A percentile compares a stretch with the other conserved stretches of the same genome.
phyloP scores from a whole-genome alignment of 2,888 invertebrate genomes.

The Macroteleia sp. region DNA sequence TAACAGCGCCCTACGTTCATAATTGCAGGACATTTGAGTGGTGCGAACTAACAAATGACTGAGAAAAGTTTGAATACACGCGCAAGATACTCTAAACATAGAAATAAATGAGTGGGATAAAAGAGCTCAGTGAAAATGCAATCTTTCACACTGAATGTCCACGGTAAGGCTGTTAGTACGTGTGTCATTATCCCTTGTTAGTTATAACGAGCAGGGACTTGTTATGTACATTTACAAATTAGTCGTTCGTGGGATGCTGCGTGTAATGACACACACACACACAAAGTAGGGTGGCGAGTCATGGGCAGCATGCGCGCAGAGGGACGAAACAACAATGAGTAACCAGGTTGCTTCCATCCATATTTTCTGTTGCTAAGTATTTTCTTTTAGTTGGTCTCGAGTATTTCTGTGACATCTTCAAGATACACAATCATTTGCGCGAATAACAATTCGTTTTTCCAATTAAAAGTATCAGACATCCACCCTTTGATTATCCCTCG shows the following conservation, averaged over 20 bases:
- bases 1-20: conserved; percentile 46
- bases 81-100: conserved; percentile 54
- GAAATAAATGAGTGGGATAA: conserved; percentile 60
- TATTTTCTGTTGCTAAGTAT: conserved; percentile 19
- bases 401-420: conserved; percentile 10
- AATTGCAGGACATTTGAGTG: conserved; percentile 60
- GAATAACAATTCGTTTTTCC: conserved; percentile 10
- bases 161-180: conserved; percentile 69
- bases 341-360: neutral
- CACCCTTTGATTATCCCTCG: neutral
- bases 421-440: conserved; percentile 29
- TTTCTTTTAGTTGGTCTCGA: conserved; percentile 15
- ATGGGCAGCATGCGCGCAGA: conserved; percentile 26
- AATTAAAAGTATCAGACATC: conserved; percentile 18
- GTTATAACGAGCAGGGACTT: conserved; percentile 76
- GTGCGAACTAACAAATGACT: conserved; percentile 44
- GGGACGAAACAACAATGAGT: conserved; percentile 39
- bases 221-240: conserved; percentile 61
- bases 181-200: conserved; percentile 81
- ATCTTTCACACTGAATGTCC: conserved; percentile 62
- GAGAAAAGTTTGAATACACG: conserved; percentile 51
- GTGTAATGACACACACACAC: conserved; percentile 38
- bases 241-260: conserved; percentile 48
- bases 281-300: conserved; percentile 36
- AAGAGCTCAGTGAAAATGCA: conserved; percentile 58